Evolutionary conservation across 2,797 vertebrate species (phyloP).

Genomic region (Centroberyx gerrardi): DNA sequence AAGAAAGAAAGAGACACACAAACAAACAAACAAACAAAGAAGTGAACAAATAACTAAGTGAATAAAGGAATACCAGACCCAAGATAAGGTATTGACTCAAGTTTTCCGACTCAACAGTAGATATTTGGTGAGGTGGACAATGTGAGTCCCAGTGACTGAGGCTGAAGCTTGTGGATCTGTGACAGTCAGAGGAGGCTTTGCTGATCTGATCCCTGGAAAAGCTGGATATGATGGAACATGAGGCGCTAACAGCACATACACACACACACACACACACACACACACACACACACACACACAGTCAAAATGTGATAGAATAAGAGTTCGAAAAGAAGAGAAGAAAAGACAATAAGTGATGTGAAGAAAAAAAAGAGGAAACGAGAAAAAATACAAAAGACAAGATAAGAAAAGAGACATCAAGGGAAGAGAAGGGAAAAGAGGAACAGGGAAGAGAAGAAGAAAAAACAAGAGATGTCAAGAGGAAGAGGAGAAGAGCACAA

Average conservation of each 20-base stretch:
- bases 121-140: conserved; percentile 12
- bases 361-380: background rate
- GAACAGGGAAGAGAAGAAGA: background rate
- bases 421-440: background rate
- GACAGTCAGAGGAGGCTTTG: conserved; percentile 24
- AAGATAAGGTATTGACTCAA: background rate
- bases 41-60: too few relatives aligned
- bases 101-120: conserved; percentile 14
- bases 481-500: background rate
- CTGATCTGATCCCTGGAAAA: conserved; percentile 7
- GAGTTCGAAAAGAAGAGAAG: background rate
- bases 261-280: too few relatives aligned
- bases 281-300: too few relatives aligned
- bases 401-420: background rate
- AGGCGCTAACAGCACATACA: too few relatives aligned
- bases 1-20: too few relatives aligned
- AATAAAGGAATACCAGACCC: too few relatives aligned
- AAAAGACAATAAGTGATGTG: background rate
- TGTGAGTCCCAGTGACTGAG: background rate
- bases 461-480: background rate
- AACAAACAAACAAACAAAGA: too few relatives aligned
- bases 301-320: background rate
- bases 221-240: too few relatives aligned
- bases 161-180: background rate
- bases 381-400: background rate